Percentiles rank a stretch among this genome's conserved stretches.
Conservation (phyloP, 2,113 vertebrate species). For the Xenotilapia caudafasciata region DNA sequence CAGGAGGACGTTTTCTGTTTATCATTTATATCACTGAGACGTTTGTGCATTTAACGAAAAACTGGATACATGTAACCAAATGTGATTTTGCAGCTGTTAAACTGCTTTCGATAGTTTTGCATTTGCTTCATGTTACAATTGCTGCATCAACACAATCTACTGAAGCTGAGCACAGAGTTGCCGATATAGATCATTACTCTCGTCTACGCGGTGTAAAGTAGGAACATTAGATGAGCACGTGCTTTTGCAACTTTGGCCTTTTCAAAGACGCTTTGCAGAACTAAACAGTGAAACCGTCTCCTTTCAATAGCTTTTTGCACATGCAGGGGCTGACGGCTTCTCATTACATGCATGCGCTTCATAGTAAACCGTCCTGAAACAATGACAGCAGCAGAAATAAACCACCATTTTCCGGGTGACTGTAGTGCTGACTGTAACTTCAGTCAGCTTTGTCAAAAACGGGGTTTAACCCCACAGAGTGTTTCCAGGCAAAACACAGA, state of each 20-base stretch:
- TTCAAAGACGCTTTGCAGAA: neutral
- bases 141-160: neutral
- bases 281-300: neutral
- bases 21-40: neutral
- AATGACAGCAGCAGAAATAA: constrained; percentile 10
- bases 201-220: neutral
- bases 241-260: neutral
- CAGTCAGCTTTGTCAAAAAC: neutral
- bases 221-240: neutral
- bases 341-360: neutral
- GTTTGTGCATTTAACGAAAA: neutral
- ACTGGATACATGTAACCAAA: neutral
- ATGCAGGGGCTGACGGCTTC: neutral
- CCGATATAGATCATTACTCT: neutral
- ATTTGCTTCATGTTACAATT: neutral
- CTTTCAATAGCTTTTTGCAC: neutral
- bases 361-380: neutral
- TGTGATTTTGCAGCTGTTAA: neutral
- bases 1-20: neutral
- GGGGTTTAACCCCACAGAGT: constrained; percentile 19
- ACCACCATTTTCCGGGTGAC: neutral
- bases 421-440: constrained; percentile 18
- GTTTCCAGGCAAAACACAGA: constrained; percentile 39
- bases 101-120: neutral
- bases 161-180: neutral